These are phyloP conservation scores for Uropsilus gracilis DNA, from an alignment of 2,113 vertebrate species.

Conservation along the genomic window DNA sequence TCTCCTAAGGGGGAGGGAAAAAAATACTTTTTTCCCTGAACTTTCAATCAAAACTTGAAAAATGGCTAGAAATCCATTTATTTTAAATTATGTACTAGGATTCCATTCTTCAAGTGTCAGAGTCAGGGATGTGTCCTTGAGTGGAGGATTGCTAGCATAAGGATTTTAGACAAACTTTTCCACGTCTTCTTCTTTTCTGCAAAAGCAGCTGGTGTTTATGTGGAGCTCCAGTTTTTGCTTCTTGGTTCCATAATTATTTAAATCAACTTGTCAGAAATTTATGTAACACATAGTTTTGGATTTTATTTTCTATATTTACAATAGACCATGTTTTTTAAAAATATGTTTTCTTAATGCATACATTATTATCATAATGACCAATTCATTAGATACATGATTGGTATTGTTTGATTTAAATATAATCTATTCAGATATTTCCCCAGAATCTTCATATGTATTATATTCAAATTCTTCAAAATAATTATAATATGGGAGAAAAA, in stretches of 20 bases:
- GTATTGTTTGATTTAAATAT: background rate
- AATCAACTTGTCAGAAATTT: background rate
- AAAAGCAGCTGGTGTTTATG: background rate
- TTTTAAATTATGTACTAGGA: background rate
- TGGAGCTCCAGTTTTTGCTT: background rate
- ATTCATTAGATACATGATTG: background rate
- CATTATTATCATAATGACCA: background rate
- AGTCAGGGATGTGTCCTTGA: background rate
- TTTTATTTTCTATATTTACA: background rate
- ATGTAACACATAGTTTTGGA: background rate
- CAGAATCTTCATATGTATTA: background rate
- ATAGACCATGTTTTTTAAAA: background rate
- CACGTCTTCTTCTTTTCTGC: background rate
- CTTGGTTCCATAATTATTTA: background rate
- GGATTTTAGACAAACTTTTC: background rate
- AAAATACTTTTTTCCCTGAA: background rate
- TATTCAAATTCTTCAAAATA: background rate
- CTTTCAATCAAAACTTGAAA: constrained; percentile 25
- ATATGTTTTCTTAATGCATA: no score
- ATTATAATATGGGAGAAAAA: background rate
- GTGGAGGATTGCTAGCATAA: background rate
- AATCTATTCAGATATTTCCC: background rate
- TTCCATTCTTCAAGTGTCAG: background rate
- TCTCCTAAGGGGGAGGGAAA: background rate
- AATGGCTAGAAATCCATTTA: background rate